A percentile compares a stretch with the other conserved stretches of the same genome.
These are phyloP conservation scores for Ylistrum balloti DNA, from an alignment of 1,140 invertebrate species.

Conservation along the genomic window DNA sequence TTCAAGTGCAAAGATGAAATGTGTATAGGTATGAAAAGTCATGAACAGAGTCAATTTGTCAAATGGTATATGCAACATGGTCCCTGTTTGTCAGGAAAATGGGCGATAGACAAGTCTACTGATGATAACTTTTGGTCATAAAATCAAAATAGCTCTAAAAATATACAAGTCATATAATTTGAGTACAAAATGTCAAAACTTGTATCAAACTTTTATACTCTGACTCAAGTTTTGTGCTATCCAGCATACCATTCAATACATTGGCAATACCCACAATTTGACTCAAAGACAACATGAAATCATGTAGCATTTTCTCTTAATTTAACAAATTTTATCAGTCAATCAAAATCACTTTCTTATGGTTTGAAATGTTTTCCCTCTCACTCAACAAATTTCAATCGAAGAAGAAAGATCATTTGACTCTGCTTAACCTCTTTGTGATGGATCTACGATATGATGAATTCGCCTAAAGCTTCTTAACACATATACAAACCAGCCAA, in stretches of 20 bases:
- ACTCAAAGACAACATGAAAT: background rate
- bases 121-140: background rate
- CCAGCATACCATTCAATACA: background rate
- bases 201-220: background rate
- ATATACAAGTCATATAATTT: background rate
- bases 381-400: background rate
- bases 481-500: background rate
- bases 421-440: background rate
- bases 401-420: background rate
- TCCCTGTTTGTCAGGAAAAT: background rate
- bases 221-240: background rate
- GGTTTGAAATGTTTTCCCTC: background rate
- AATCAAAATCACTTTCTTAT: background rate
- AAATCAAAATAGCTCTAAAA: background rate
- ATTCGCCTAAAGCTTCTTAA: slow-evolving; percentile 3
- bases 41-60: background rate
- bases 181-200: background rate
- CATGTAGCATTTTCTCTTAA: background rate
- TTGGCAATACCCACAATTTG: background rate
- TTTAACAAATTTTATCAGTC: background rate
- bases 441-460: background rate
- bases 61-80: background rate
- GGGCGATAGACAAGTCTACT: background rate
- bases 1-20: background rate
- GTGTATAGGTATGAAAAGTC: background rate